phyloP scores from a whole-genome alignment of 2,888 invertebrate genomes.

The Melangyna quadrimaculata region DNA sequence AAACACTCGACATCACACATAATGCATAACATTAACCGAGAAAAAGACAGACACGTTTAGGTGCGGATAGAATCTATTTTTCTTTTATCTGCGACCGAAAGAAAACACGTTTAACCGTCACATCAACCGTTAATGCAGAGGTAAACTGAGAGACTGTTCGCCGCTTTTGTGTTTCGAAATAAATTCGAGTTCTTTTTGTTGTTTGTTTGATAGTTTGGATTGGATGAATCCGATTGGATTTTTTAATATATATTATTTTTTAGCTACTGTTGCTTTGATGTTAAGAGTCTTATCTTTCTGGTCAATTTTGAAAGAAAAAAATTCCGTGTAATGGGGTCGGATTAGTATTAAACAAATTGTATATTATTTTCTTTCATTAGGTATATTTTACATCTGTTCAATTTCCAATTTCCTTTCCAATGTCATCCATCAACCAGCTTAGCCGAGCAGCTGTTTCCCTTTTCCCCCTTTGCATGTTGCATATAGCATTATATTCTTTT shows the following conservation, averaged over 20 bases:
- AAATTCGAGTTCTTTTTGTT: constrained; percentile 36
- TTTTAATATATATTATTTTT: background rate
- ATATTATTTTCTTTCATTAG: no score
- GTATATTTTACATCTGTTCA: background rate
- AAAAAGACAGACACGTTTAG: background rate
- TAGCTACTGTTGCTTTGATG: background rate
- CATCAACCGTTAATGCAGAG: constrained; percentile 54
- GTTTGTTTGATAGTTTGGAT: background rate
- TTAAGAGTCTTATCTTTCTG: background rate
- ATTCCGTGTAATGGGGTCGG: no score
- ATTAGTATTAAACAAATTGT: no score
- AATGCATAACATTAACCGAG: constrained; percentile 6
- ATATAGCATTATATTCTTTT: no score
- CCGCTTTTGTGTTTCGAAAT: constrained; percentile 15
- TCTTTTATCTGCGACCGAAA: background rate
- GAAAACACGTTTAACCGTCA: background rate
- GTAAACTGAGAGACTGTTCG: constrained; percentile 64
- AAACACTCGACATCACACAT: background rate
- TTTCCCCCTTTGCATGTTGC: background rate
- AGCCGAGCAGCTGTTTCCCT: constrained; percentile 18
- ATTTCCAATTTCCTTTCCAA: background rate
- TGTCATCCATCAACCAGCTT: background rate
- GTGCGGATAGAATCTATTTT: constrained; percentile 9
- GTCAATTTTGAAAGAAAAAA: background rate
- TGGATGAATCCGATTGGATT: constrained; percentile 60